Evolutionary conservation across 2,888 invertebrate species (phyloP), one percentile per base, ranked within the genome.

Genomic region (Papilio gigon): DNA sequence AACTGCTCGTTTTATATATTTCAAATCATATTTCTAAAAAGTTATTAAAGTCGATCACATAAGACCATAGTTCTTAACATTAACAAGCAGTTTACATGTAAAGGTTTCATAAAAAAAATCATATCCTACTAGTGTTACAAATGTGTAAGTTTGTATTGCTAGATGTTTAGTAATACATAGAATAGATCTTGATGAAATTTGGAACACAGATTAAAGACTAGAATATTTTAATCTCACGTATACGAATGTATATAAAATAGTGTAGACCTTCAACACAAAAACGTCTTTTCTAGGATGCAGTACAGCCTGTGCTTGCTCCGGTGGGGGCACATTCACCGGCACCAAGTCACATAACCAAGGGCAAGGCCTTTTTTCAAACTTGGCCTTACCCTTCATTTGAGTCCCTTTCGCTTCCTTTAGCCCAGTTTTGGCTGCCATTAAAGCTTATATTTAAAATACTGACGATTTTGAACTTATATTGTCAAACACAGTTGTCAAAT

Each of bases 251-350:
- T 14, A 17, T 30, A 14, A 33, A 58, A 22, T 33, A 12, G 30
- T 44, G 8, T 9, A 22, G 17, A 65, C 94, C 79, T 94, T 92
- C 37, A 95, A 80, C 20, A 95, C 89, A 73, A 95, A 95, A 0
- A 94, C 91, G 75, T 94, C 94, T 79, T 94, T 93, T 22, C 92
- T 90, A 0, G 94, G 93, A 80, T 94, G 94, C 5, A 93, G 79
- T 2, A 93, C 80, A 40, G 85, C 77, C 33, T 93, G 92, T 0
- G 88, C 82, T 0, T 75, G 71, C 0, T 75, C 82, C 0, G 90
- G 88, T 0, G 62, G 70, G 0, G 88, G 90, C 0, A 90, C 86
- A 68, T 88, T 88, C 1, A 73, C 77, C 0, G 90, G 89, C 0
- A 90, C 82, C 22, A 79, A 64, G 44, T 84, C 78, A 70, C 90